phyloP scores from a whole-genome alignment of 2,113 vertebrate genomes.

The Chionomys nivalis region DNA sequence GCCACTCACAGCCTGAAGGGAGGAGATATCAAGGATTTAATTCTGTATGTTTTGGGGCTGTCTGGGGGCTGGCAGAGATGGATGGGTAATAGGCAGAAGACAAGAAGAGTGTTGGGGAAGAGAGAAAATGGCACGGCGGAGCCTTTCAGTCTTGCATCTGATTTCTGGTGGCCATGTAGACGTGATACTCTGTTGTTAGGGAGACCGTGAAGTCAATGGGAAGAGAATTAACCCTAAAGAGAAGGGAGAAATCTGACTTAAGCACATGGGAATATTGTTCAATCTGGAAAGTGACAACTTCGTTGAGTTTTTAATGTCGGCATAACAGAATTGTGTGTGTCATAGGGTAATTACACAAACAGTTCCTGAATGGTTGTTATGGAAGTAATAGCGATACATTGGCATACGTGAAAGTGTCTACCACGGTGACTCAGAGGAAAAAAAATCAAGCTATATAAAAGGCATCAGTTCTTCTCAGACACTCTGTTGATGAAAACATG shows the following conservation, averaged over 20 bases:
- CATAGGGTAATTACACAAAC: neutral
- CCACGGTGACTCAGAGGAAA: neutral
- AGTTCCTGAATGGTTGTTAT: neutral
- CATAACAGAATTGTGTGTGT: neutral
- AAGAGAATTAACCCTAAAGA: slow-evolving; percentile 1
- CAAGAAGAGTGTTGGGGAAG: neutral
- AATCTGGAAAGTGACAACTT: neutral
- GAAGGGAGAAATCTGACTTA: neutral
- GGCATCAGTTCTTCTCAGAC: neutral
- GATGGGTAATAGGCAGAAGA: neutral
- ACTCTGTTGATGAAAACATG: neutral
- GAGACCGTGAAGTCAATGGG: neutral
- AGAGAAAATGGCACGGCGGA: neutral
- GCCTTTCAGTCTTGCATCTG: neutral
- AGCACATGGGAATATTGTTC: neutral
- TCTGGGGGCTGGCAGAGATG: neutral
- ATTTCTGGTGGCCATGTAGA: neutral
- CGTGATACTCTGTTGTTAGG: neutral
- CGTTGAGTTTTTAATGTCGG: neutral
- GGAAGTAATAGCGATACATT: neutral
- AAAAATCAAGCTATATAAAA: neutral
- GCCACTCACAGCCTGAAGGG: neutral
- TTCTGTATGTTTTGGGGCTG: neutral
- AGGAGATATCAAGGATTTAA: neutral
- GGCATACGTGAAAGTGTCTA: neutral